Evolutionary conservation across 2,888 invertebrate genomes (phyloP).

Genomic region (Noctua janthe): DNA sequence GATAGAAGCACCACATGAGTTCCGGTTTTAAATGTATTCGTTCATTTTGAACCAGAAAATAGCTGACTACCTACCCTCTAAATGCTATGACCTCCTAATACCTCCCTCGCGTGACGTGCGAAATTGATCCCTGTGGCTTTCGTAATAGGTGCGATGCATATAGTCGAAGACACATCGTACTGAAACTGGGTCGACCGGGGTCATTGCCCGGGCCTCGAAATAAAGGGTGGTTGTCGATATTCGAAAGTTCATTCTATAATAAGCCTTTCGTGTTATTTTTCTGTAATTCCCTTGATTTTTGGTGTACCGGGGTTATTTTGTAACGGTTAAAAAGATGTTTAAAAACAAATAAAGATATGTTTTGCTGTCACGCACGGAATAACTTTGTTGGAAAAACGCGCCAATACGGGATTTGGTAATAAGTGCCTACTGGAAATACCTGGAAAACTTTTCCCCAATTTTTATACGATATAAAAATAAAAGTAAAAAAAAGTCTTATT

Average conservation of each 20-base stretch:
- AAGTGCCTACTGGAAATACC: too few species aligned
- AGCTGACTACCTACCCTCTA: conserved; percentile 56
- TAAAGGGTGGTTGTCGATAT: conserved; percentile 73
- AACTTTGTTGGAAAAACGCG: conserved; percentile 16
- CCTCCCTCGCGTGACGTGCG: conserved; percentile 7
- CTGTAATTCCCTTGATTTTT: conserved; percentile 47
- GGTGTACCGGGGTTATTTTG: conserved; percentile 3
- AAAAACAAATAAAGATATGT: conserved; percentile 30
- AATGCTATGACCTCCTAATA: conserved; percentile 62
- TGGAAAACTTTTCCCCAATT: background rate
- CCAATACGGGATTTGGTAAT: background rate
- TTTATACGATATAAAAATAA: background rate
- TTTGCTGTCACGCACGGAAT: conserved; percentile 18
- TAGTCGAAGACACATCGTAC: conserved; percentile 41
- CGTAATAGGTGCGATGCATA: conserved; percentile 51
- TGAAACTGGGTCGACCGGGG: conserved; percentile 70
- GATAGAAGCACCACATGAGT: conserved; percentile 45
- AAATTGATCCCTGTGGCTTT: conserved; percentile 45
- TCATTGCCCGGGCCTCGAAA: conserved; percentile 71
- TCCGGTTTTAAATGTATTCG: conserved; percentile 58
- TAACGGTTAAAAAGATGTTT: conserved; percentile 36
- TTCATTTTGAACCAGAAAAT: conserved; percentile 57
- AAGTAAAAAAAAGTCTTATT: background rate
- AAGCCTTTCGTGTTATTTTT: conserved; percentile 62
- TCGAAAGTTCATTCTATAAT: conserved; percentile 67